These are phyloP conservation scores for Chironomus riparius DNA, from an alignment of 2,888 invertebrate species.

Conservation along the genomic window DNA sequence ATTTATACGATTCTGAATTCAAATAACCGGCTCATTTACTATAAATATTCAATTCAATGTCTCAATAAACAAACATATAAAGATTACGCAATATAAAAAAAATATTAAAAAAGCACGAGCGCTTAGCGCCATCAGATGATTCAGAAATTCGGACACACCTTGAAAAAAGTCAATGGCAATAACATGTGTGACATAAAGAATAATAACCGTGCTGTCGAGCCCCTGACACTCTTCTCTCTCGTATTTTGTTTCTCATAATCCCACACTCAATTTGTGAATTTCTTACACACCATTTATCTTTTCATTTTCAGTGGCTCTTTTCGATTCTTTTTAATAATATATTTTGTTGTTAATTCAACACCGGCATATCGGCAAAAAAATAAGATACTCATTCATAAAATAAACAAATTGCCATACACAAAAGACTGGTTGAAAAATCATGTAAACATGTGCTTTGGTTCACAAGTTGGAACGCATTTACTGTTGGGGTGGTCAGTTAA, in stretches of 20 bases:
- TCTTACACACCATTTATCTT: not conserved
- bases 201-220: not conserved
- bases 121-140: not conserved
- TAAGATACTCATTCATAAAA: too few species aligned
- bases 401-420: too few species aligned
- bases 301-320: not conserved
- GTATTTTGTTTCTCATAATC: not conserved
- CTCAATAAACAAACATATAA: not conserved
- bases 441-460: too few species aligned
- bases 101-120: not conserved
- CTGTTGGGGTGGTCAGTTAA: too few species aligned
- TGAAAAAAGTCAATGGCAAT: too few species aligned
- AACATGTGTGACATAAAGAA: not conserved
- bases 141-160: not conserved
- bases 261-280: not conserved
- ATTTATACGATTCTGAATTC: not conserved
- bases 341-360: not conserved
- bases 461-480: too few species aligned
- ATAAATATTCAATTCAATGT: not conserved
- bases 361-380: too few species aligned
- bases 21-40: not conserved
- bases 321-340: too few species aligned
- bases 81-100: too few species aligned
- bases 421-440: too few species aligned
- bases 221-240: not conserved